These are phyloP conservation scores for Terrapene triunguis DNA, from an alignment of 2,113 vertebrate species.

Conservation along the genomic window DNA sequence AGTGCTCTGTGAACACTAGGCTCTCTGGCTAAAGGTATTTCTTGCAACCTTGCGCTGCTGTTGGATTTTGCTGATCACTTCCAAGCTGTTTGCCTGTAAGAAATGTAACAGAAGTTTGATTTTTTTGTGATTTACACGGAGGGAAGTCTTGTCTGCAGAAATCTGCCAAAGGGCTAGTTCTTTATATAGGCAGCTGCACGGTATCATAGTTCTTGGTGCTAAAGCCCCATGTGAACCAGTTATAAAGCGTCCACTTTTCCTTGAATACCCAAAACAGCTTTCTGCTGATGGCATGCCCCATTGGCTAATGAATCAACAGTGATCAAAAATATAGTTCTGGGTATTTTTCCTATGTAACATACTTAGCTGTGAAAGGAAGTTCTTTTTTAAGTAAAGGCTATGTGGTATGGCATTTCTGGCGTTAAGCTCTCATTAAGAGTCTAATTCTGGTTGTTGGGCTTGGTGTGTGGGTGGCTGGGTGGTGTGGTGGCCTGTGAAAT, in stretches of 20 bases:
- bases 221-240: background rate
- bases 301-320: too few species aligned
- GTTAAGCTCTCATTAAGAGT: too few species aligned
- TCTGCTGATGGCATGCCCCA: background rate
- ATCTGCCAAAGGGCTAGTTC: background rate
- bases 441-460: too few species aligned
- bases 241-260: rapidly evolving
- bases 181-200: background rate
- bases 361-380: too few species aligned
- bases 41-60: background rate
- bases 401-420: too few species aligned
- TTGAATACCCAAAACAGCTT: background rate
- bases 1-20: background rate
- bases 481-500: too few species aligned
- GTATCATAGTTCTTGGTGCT: background rate
- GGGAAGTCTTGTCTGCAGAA: background rate
- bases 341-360: background rate
- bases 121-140: background rate
- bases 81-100: background rate
- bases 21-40: background rate
- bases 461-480: too few species aligned
- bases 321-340: too few species aligned
- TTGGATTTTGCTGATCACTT: background rate
- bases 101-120: background rate
- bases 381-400: too few species aligned